phyloP scores from a whole-genome alignment of 2,113 vertebrate species.

The Cricetomys ansorgei region DNA sequence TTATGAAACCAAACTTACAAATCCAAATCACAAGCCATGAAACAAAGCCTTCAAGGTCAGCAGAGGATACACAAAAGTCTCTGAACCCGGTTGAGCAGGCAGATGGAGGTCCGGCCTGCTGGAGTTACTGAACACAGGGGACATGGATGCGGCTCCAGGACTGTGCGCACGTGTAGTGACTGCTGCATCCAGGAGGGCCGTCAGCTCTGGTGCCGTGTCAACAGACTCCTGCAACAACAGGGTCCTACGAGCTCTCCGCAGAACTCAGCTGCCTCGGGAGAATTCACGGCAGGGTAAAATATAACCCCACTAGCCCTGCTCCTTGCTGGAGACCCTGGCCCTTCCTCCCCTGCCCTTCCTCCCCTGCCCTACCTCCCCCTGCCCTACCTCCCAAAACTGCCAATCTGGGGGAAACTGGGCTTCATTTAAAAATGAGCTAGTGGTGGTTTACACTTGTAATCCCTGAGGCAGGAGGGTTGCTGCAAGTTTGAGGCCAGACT shows the following conservation, averaged over 20 bases:
- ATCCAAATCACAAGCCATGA: neutral
- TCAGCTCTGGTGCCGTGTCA: neutral
- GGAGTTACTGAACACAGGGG: neutral
- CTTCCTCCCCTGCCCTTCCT: neutral
- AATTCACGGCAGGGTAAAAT: neutral
- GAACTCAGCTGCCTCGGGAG: neutral
- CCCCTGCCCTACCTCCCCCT: too few species aligned
- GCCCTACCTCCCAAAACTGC: neutral
- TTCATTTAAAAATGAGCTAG: neutral
- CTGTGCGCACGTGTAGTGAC: neutral
- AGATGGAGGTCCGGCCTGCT: neutral
- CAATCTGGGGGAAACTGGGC: neutral
- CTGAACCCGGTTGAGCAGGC: neutral
- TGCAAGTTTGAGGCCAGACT: neutral
- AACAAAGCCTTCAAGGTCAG: neutral
- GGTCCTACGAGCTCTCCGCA: neutral
- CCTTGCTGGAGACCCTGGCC: neutral
- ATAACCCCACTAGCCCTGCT: neutral
- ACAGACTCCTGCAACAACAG: neutral
- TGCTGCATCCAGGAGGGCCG: too few species aligned
- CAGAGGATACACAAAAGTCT: neutral
- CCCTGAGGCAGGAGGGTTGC: neutral
- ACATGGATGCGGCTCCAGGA: neutral
- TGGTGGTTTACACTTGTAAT: neutral
- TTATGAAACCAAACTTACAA: neutral